Conservation (phyloP, 2,113 vertebrate genomes). For the Cheilinus undulatus region DNA sequence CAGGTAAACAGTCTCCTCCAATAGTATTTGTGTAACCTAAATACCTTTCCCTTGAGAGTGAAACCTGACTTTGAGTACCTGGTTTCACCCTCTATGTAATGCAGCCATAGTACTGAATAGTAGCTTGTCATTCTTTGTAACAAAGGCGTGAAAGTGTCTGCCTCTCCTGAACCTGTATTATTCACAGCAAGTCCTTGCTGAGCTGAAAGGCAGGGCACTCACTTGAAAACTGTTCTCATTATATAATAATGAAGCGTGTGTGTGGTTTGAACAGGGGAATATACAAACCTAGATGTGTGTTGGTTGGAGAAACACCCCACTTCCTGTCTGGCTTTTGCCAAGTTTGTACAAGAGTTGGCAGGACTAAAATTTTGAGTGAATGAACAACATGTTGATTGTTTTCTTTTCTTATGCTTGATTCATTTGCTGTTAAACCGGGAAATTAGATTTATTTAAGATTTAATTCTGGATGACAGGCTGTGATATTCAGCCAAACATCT, state of each 20-base stretch:
- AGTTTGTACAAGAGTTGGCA: slow-evolving; percentile 6
- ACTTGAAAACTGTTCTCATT: slow-evolving; percentile 46
- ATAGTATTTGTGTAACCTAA: slow-evolving; percentile 27
- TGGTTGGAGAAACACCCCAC: slow-evolving; percentile 46
- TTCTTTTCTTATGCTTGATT: slow-evolving; percentile 1
- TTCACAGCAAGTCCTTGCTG: slow-evolving; percentile 3
- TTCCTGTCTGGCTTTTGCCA: slow-evolving; percentile 35
- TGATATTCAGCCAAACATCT: background rate
- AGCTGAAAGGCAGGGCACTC: slow-evolving; percentile 15
- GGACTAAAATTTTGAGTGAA: background rate
- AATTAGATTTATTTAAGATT: background rate
- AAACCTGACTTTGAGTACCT: slow-evolving; percentile 22
- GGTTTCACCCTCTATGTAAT: slow-evolving; percentile 2
- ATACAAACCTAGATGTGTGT: slow-evolving; percentile 41
- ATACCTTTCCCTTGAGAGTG: slow-evolving; percentile 27
- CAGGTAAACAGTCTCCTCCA: slow-evolving; percentile 46
- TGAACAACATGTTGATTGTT: background rate
- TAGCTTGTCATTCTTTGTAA: background rate
- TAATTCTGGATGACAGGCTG: no score
- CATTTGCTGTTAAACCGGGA: background rate
- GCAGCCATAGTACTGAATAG: background rate
- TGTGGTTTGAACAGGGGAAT: slow-evolving; percentile 14
- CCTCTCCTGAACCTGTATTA: slow-evolving; percentile 17
- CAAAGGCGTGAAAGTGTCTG: background rate
- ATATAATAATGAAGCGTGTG: slow-evolving; percentile 34